phyloP scores from a whole-genome alignment of 2,888 invertebrate species.

The Sepioteuthis lessoniana region DNA sequence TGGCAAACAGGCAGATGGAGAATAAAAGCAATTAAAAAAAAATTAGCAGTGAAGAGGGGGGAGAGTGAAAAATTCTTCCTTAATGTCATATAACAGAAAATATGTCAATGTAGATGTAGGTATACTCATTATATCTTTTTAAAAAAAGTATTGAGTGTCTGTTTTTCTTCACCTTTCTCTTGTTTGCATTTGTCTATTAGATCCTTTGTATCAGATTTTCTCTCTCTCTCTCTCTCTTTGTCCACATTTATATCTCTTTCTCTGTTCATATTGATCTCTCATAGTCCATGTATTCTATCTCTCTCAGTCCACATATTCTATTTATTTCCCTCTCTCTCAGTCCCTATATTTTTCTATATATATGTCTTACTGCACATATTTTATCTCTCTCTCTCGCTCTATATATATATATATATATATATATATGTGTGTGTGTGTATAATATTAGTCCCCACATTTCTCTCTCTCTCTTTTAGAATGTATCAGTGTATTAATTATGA shows the following conservation, averaged over 20 bases:
- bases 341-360: no score
- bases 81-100: constrained; percentile 23
- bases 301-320: no score
- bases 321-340: no score
- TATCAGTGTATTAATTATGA: no score
- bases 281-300: no score
- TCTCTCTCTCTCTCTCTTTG: not conserved
- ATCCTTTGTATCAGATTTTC: not conserved
- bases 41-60: not conserved
- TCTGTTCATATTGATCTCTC: no score
- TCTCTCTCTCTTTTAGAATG: no score
- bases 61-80: not conserved
- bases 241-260: not conserved
- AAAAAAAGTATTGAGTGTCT: not conserved
- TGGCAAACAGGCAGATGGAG: not conserved
- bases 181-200: not conserved
- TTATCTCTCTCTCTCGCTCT: no score
- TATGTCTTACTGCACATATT: no score
- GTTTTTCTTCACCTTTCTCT: not conserved
- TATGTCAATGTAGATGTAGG: not conserved
- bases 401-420: no score
- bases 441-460: no score
- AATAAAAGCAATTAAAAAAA: not conserved
- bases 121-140: not conserved
- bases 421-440: no score